Evolutionary conservation across 2,888 invertebrate genomes (phyloP), one percentile per base, ranked within the genome.

Genomic region (Catonia carolina): DNA sequence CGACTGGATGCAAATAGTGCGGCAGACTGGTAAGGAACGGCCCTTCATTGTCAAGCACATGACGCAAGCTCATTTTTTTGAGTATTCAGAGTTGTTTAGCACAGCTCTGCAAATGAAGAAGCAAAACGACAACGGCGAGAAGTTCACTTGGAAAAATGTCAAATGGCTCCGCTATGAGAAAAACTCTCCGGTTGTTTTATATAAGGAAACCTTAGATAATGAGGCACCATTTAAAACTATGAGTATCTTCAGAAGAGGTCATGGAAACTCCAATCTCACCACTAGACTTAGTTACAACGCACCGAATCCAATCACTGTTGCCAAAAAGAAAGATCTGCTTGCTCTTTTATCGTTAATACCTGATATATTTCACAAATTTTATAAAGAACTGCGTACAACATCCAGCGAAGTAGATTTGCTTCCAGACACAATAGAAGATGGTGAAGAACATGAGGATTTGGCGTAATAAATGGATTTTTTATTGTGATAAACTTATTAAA

Each of bases 271-370:
- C 22, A 39, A 41, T 52, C 27, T 52, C 37, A 39, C 23, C 14
- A 20, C 52, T 20, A 36, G 20, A 22, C 37, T 52, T 33, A 51
- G 17, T 36, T 18, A 51, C 39, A 52, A 36, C 23, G 31, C 37
- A 27, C 52, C 41, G 5, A 12, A 39, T 39, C 27, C 52, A 52
- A 52, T 52, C 23, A 39, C 52, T 39, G 52, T 39, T 39, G 39
- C 37, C 7, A 52, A 52, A 27, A 52, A 51, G 35, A 52, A 52
- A 52, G 52, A 52, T 52, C 41, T 52, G 23, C 37, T 41, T 41
- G 39, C 37, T 18, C 39, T 52, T 23, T 41, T 52, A 12, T 17
- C 52, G 17, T 10, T 14, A 12, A 41, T 35, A 14, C 35, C 39
- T 20, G 35, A 36, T 36, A 15, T 36, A 52, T 52, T 37, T 52